Base-by-base conservation (phyloP, 2,797 vertebrate species). In the Vireo griseus region DNA sequence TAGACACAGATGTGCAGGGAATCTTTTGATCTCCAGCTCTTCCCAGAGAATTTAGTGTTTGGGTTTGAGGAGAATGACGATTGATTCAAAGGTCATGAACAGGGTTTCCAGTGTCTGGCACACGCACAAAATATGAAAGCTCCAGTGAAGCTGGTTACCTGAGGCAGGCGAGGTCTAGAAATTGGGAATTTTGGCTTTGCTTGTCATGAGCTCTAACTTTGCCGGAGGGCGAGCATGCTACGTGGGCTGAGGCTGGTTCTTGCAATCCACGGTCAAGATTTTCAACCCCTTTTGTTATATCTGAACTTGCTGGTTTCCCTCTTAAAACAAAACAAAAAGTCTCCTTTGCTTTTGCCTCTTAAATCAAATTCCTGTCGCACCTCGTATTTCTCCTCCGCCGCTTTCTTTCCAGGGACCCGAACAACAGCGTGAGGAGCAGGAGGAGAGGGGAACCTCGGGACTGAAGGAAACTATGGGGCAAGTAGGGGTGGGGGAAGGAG, bases 11-110 rank as follows among this genome's bases (percentile, higher is more conserved):
- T 90, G 90, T 89, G 73, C 82, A 69, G 67, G 37, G 65, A 87
- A 57, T 37, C 80, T 93, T 97, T 94, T 94, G 94, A 95, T 97
- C 92, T 86, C 68, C 89, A 33, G 40, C 44, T 77, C 86, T 73
- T 88, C 61, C 31, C 57, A 19, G 54, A 69, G 52, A 91, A 59
- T 82, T 63, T 73, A 40, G 54, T 29, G 61, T 92, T 94, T 83
- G 62, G 79, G 62, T 86, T 76, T 87, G 57, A 72, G 83, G 54
- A 87, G 88, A 82, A 68, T 2, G 16, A 31, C 57, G 62, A 83
- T 57, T 54, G 79, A 89, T 92, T 91, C 58, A 75, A 66, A 90
- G 92, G 76, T 80, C 86, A 48, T 16, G n/a, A 76, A 54, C 33
- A 67, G 45, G 25, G 52, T 59, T 83, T 77, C 31, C 68, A 77